Conservation (phyloP, 2,113 vertebrate genomes). For the Ornithorhynchus anatinus region DNA sequence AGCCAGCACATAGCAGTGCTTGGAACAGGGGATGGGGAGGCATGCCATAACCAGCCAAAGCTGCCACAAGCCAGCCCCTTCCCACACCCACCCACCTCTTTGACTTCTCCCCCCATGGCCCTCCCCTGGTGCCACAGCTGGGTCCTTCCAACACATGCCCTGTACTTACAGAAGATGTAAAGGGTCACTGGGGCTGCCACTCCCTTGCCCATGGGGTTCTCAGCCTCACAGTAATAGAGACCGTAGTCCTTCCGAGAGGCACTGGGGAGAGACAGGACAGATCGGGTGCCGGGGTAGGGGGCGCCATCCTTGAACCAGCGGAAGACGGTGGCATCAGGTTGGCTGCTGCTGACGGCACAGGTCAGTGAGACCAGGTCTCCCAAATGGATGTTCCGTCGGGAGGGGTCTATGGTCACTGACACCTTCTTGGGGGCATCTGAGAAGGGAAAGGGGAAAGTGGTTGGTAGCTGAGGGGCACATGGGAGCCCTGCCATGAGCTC, state of each 20-base stretch:
- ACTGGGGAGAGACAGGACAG: neutral
- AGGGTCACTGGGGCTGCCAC: neutral
- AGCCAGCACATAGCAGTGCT: neutral
- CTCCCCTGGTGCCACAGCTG: neutral
- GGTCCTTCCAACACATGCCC: neutral
- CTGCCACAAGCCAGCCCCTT: neutral
- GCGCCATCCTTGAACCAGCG: conserved; percentile 64
- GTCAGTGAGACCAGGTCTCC: conserved; percentile 54
- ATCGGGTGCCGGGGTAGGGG: rapidly evolving
- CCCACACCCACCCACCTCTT: neutral
- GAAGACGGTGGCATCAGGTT: conserved; percentile 8
- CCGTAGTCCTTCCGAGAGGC: conserved; percentile 48
- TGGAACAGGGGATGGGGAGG: neutral
- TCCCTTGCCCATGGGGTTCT: conserved; percentile 15
- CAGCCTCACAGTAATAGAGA: conserved; percentile 57
- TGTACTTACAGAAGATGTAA: conserved; percentile 67
- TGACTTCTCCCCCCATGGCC: neutral
- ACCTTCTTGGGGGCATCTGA: conserved; percentile 65
- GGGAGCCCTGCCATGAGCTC: no score
- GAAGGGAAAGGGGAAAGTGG: rapidly evolving
- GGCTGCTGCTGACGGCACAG: conserved; percentile 66
- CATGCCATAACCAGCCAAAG: neutral
- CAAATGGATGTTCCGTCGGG: conserved; percentile 40
- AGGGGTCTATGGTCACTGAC: conserved; percentile 9
- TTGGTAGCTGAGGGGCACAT: no score